phyloP scores from a whole-genome alignment of 2,113 vertebrate genomes.

The Xenopus borealis region DNA sequence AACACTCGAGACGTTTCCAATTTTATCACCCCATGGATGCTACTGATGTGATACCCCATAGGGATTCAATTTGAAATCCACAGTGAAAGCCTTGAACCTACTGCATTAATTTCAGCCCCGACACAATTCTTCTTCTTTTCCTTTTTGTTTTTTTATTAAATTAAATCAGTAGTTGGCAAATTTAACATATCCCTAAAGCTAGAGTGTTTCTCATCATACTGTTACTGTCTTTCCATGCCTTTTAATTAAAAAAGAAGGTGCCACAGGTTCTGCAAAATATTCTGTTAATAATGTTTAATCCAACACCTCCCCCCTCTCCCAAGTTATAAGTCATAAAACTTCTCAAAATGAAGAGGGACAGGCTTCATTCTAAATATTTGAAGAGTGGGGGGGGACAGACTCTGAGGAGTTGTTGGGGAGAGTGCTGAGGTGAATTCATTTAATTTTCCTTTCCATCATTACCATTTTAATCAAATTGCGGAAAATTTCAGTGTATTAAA shows the following conservation, averaged over 20 bases:
- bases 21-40: not conserved
- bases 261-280: conserved; percentile 25
- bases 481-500: too few species aligned
- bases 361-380: not conserved
- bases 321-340: not conserved
- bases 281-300: conserved; percentile 49
- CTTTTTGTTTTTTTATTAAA: conserved; percentile 28
- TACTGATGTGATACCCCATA: not conserved
- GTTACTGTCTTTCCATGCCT: conserved; percentile 44
- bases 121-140: not conserved
- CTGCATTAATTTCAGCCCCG: not conserved
- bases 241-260: conserved; percentile 59
- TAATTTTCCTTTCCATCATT: not conserved
- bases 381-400: conserved; percentile 12
- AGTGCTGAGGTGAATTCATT: not conserved
- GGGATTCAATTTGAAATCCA: not conserved
- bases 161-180: conserved; percentile 50
- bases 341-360: conserved; percentile 5
- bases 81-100: not conserved
- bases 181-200: conserved; percentile 41
- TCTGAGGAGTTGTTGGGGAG: too few species aligned
- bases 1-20: not conserved
- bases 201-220: conserved; percentile 42
- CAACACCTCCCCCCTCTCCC: conserved; percentile 9
- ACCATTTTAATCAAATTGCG: not conserved